Evolutionary conservation across 2,797 vertebrate genomes (phyloP), one percentile per base, ranked within the genome.

Genomic region (Balearica regulorum): DNA sequence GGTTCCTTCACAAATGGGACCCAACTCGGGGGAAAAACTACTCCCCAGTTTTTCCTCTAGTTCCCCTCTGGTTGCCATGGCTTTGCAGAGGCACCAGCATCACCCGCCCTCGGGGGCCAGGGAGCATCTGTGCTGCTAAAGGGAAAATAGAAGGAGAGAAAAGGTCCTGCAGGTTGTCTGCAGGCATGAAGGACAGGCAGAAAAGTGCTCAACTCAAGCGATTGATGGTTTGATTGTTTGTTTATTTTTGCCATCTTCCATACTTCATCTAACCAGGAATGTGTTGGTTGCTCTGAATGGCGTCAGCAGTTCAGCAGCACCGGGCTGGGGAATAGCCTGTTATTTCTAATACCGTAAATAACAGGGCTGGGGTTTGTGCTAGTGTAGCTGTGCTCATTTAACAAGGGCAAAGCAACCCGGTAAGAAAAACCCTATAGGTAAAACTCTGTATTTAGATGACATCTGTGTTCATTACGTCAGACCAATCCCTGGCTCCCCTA

Each of bases 91-190:
- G 29, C 33, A 71, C 21, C 16, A 43, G 25, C 29, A 12, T 17
- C 31, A 33, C 20, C 22, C n/a, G 9, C 0, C 1, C 33, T 48
- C 3, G 0, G 22, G 22, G 49, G 19, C 28, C 28, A 19, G 31
- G 10, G 12, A 82, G n/a, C 0, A 0, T 48, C 66, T 87, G 24
- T 7, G 1, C 2, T 2, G 31, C 46, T 44, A 10, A 49, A 54
- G 44, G 37, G 33, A 41, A 76, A 64, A 44, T 8, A 21, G 2
- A 19, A 46, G 35, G 26, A 79, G 33, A 21, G 13, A 82, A 71
- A 83, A 65, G 8, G 18, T 44, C 48, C 25, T 78, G 37, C 17
- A 8, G 33, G 41, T 54, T 37, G 65, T 37, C 64, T 81, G 61
- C 18, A 84, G 35, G 5, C 41, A 15, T 5, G 24, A 58, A 61